Base-by-base conservation (phyloP, 2,888 invertebrate species). In the Brachyptera putata region DNA sequence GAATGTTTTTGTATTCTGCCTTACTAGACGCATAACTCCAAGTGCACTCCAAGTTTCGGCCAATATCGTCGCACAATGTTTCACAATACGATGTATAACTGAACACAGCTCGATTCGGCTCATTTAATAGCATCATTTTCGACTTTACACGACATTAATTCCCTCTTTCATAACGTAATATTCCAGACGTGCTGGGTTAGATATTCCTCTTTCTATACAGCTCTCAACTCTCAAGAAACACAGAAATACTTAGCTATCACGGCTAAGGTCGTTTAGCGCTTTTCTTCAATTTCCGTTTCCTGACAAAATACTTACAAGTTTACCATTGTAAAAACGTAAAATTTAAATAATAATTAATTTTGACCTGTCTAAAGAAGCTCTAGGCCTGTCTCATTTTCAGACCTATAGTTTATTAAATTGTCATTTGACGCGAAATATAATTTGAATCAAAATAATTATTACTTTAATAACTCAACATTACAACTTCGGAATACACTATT, bases 241-340 rank as follows among this genome's bases (percentile, higher is more conserved):
- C 69, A 77, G 75, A 74, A 71, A n/a, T n/a, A n/a, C n/a, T n/a
- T n/a, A 75, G 75, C 77, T 78, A 79, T 78, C 79, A 80, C 79
- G 74, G 74, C 75, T 67, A 68, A 68, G 74, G 75, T 76, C 76
- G 73, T 56, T 50, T 55, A 57, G 61, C 57, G 57, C 57, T 50
- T 61, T 53, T 39, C 57, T 57, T 61, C 57, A 53, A 57, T 50
- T 57, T 53, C 57, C 43, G 57, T 57, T 50, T 46, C 22, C 24
- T 46, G 18, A 3, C 1, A 46, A 46, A 46, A 46, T 46, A 46
- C 50, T 30, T 57, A 48, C 56, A 49, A 61, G 36, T 48, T 37
- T 57, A 61, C 34, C 9, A 41, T 18, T 14, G 25, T 41, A 25
- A 25, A 50, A 50, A n/a, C n/a, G n/a, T n/a, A n/a, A n/a, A n/a